A percentile compares a stretch with the other conserved stretches of the same genome.
Conservation (phyloP, 2,888 invertebrate genomes). For the Ophion ventricosus region DNA sequence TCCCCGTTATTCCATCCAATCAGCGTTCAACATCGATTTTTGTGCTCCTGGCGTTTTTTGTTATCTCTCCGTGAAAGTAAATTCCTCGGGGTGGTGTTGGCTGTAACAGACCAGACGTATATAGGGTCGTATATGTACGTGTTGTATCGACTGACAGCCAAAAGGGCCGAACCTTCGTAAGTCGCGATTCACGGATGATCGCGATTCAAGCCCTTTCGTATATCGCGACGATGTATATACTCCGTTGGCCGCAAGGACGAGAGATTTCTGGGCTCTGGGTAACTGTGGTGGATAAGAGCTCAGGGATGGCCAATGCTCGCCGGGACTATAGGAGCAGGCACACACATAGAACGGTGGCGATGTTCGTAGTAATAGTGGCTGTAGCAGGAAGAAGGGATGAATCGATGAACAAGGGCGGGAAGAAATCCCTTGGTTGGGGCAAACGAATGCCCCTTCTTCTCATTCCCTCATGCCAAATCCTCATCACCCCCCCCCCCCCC, state of each 20-base stretch:
- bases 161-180: conserved; percentile 5
- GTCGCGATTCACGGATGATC: background rate
- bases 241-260: conserved; percentile 48
- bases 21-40: conserved; percentile 78
- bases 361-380: conserved; percentile 4
- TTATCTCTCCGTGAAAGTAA: conserved; percentile 77
- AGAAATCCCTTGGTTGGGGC: conserved; percentile 68
- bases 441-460: conserved; percentile 77
- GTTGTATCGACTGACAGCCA: background rate
- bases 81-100: conserved; percentile 74
- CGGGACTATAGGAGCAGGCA: conserved; percentile 29
- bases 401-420: conserved; percentile 72
- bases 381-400: conserved; percentile 64
- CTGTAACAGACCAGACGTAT: conserved; percentile 47
- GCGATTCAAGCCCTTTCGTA: background rate
- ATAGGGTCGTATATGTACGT: conserved; percentile 18
- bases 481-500: conserved; percentile 74
- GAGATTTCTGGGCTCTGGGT: conserved; percentile 31
- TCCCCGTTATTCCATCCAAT: conserved; percentile 75
- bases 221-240: background rate
- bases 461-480: conserved; percentile 55
- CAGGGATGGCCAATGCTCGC: conserved; percentile 61
- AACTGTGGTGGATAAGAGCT: conserved; percentile 49
- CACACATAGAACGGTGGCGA: background rate
- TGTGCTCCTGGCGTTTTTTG: conserved; percentile 73